Percentiles rank a stretch among this genome's conserved stretches.
phyloP scores from a whole-genome alignment of 2,113 vertebrate genomes.

The Tetraodon nigroviridis region DNA sequence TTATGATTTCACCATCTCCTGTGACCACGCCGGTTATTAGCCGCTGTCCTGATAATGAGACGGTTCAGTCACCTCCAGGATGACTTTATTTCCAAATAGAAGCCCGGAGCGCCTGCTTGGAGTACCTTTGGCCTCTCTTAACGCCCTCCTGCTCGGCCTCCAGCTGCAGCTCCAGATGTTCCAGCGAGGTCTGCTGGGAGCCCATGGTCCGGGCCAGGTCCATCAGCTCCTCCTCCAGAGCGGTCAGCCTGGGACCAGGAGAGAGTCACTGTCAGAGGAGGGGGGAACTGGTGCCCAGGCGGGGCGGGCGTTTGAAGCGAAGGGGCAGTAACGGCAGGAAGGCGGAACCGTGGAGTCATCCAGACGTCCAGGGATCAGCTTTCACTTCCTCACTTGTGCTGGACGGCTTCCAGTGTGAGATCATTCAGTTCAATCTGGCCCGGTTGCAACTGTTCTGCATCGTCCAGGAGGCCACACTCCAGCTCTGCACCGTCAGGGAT shows the following conservation, averaged over 20 bases:
- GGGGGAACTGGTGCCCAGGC: neutral
- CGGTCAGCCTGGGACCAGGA: slow-evolving; percentile 65
- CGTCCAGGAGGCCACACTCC: slow-evolving; percentile 83
- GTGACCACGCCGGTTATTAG: slow-evolving; percentile 40
- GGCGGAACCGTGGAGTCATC: no score
- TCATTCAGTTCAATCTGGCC: slow-evolving; percentile 87
- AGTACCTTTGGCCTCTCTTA: slow-evolving; percentile 72
- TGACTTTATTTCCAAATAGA: slow-evolving; percentile 6
- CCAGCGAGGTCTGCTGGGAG: slow-evolving; percentile 71
- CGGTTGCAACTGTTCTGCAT: slow-evolving; percentile 72
- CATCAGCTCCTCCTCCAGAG: slow-evolving; percentile 81
- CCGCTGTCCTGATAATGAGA: slow-evolving; percentile 10
- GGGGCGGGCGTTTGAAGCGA: neutral
- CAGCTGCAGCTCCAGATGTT: slow-evolving; percentile 81
- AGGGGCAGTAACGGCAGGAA: neutral
- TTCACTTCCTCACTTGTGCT: slow-evolving; percentile 80
- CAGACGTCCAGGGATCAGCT: neutral
- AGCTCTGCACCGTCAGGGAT: slow-evolving; percentile 78
- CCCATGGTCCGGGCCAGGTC: slow-evolving; percentile 53
- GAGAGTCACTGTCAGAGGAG: neutral
- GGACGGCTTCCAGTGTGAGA: slow-evolving; percentile 85
- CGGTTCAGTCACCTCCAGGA: neutral
- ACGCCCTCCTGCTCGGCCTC: slow-evolving; percentile 61
- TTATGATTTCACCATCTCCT: slow-evolving; percentile 46
- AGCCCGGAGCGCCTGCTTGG: neutral